Evolutionary conservation across 2,797 vertebrate species (phyloP).

Genomic region (Fistularia tabacaria): DNA sequence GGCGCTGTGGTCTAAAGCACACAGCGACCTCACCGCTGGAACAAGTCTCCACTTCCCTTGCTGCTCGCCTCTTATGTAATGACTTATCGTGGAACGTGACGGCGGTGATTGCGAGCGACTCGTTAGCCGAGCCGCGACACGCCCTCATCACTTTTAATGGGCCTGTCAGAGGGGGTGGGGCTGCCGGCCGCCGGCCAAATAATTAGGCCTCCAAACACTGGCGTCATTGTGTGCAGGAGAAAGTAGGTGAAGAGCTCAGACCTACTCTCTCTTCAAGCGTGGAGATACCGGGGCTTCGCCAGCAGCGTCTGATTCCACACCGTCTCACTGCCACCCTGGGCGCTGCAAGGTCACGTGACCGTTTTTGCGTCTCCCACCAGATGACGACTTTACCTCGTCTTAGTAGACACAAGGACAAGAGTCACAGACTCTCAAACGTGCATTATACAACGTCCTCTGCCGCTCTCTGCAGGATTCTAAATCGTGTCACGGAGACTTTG

Average conservation of each 20-base stretch:
- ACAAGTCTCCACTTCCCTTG: conserved; percentile 72
- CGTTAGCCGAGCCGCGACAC: conserved; percentile 40
- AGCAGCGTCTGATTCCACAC: background rate
- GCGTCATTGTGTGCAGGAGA: conserved; percentile 52
- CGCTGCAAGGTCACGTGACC: background rate
- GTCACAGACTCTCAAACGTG: no score
- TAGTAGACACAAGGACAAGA: no score
- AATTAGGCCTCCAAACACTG: conserved; percentile 67
- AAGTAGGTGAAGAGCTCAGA: conserved; percentile 23
- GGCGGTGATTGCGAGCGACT: conserved; percentile 20
- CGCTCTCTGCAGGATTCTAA: no score
- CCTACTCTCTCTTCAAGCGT: background rate
- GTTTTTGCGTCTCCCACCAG: no score
- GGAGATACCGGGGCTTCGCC: background rate
- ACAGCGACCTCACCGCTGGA: conserved; percentile 65
- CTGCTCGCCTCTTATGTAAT: conserved; percentile 65
- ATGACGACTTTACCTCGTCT: no score
- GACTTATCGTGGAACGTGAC: conserved; percentile 31
- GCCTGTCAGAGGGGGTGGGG: conserved; percentile 65
- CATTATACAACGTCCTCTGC: no score
- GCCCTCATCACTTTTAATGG: conserved; percentile 64
- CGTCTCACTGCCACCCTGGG: background rate
- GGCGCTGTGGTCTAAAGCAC: conserved; percentile 65
- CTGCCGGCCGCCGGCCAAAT: conserved; percentile 61
- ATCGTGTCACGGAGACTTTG: no score